Percentiles rank a stretch among this genome's conserved stretches.
Conservation (phyloP, 2,888 invertebrate genomes). For the Xylocampa areola region DNA sequence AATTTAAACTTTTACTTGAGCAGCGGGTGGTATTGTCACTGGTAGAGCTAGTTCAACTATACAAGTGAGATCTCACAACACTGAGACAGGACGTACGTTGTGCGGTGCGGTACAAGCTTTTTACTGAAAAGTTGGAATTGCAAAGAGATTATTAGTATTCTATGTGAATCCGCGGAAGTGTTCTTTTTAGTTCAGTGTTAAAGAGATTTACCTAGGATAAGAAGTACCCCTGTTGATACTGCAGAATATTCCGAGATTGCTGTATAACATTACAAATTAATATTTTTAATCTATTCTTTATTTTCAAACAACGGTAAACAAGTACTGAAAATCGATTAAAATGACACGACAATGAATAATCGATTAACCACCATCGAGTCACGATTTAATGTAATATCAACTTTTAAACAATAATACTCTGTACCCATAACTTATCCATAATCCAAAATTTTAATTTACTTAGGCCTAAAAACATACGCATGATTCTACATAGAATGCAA, state of each 20-base stretch:
- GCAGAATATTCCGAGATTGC: not conserved
- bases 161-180: conserved; percentile 31
- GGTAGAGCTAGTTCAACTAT: no score
- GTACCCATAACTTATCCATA: no score
- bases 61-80: conserved; percentile 28
- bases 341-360: no score
- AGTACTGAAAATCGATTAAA: no score
- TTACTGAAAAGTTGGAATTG: conserved; percentile 35
- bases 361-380: no score
- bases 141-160: conserved; percentile 46
- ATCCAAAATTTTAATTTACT: no score
- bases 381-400: no score
- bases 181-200: conserved; percentile 25
- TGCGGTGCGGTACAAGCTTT: conserved; percentile 23
- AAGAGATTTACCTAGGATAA: conserved; percentile 13
- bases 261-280: not conserved
- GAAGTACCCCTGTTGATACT: conserved; percentile 22
- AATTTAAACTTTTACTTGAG: conserved; percentile 37
- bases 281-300: no score
- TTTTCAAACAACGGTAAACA: no score
- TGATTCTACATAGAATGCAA: no score
- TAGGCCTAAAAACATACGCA: no score
- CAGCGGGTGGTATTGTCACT: conserved; percentile 7
- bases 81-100: conserved; percentile 40
- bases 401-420: no score